Percentiles rank a stretch among this genome's conserved stretches.
These are phyloP conservation scores for Tympanoctomys barrerae DNA, from an alignment of 2,797 vertebrate species.

Conservation along the genomic window DNA sequence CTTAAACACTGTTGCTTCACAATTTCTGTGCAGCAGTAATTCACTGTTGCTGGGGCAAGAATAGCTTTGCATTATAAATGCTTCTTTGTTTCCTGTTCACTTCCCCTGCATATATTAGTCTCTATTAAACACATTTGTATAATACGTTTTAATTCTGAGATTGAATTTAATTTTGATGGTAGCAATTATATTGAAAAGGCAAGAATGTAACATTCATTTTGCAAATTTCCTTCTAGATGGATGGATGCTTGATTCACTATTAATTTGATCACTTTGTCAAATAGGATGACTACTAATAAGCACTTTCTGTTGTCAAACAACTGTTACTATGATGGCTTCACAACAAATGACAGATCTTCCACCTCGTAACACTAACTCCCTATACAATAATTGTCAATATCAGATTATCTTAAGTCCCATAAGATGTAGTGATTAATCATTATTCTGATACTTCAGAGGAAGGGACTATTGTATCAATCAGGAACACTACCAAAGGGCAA, in stretches of 20 bases:
- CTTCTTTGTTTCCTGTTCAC: background rate
- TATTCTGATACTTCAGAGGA: background rate
- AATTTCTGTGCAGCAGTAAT: background rate
- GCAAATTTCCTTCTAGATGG: background rate
- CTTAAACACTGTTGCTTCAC: slow-evolving; percentile 33
- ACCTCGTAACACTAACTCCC: background rate
- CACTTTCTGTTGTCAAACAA: background rate
- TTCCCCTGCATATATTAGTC: background rate
- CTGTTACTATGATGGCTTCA: background rate
- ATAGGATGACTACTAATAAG: background rate
- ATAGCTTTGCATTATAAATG: background rate
- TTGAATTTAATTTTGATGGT: slow-evolving; percentile 37
- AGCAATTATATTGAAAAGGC: slow-evolving; percentile 54
- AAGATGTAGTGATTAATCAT: background rate
- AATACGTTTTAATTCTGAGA: slow-evolving; percentile 48
- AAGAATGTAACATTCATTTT: slow-evolving; percentile 3
- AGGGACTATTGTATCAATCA: background rate
- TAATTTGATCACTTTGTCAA: slow-evolving; percentile 27
- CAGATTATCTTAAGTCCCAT: background rate
- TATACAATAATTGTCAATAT: slow-evolving; percentile 1
- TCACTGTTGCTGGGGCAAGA: background rate
- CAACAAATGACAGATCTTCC: background rate
- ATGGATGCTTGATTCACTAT: background rate
- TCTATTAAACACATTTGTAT: background rate
- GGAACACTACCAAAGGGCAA: background rate